Conservation (phyloP, 2,113 vertebrate genomes). For the cat (Felis catus) region DNA sequence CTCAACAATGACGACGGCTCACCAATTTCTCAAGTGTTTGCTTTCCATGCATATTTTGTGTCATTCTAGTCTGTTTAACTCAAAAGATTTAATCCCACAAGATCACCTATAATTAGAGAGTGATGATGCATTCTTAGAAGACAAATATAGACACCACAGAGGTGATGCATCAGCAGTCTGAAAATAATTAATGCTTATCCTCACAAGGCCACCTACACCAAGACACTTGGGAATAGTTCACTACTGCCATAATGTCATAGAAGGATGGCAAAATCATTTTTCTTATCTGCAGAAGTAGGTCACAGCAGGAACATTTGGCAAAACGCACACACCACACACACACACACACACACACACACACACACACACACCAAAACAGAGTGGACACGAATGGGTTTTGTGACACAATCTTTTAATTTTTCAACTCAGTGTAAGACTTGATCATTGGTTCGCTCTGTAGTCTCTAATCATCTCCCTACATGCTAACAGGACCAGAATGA, state of each 20-base stretch:
- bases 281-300: slow-evolving; percentile 83
- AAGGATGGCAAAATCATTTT: slow-evolving; percentile 83
- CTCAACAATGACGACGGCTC: neutral
- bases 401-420: slow-evolving; percentile 77
- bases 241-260: slow-evolving; percentile 75
- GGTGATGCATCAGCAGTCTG: slow-evolving; percentile 77
- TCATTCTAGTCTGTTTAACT: slow-evolving; percentile 59
- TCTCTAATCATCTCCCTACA: slow-evolving; percentile 35
- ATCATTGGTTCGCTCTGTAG: slow-evolving; percentile 11
- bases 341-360: too few relatives aligned
- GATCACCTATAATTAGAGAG: slow-evolving; percentile 81
- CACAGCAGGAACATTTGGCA: slow-evolving; percentile 74
- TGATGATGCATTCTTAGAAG: slow-evolving; percentile 73
- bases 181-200: slow-evolving; percentile 84
- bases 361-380: neutral
- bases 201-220: slow-evolving; percentile 77
- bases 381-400: slow-evolving; percentile 71
- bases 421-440: slow-evolving; percentile 54
- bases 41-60: slow-evolving; percentile 45
- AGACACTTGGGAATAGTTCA: slow-evolving; percentile 77
- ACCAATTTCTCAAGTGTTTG: slow-evolving; percentile 30
- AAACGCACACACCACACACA: too few relatives aligned
- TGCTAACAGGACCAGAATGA: neutral
- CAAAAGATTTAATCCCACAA: slow-evolving; percentile 64
- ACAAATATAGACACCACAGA: slow-evolving; percentile 78